Percentiles rank a stretch among this genome's conserved stretches.
Conservation (phyloP, 35 echinoderm and acorn worm genomes). For the Strongylocentrotus purpuratus region DNA sequence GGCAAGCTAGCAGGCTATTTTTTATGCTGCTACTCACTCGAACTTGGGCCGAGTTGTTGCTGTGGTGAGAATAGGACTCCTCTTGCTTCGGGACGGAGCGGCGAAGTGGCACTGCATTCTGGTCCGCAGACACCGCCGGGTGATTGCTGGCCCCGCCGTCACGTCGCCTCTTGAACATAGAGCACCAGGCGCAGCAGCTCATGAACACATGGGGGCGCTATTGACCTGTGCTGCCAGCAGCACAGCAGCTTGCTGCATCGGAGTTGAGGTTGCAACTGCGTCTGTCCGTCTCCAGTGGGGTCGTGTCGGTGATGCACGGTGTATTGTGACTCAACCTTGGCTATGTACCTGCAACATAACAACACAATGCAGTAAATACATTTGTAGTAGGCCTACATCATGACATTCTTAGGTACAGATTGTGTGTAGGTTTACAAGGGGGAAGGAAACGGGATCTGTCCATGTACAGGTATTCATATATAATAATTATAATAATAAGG, state of each 20-base stretch:
- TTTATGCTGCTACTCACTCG: neutral
- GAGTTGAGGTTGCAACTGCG: neutral
- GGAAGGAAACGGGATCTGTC: too few species aligned
- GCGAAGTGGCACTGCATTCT: constrained; percentile 25
- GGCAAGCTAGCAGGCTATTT: neutral
- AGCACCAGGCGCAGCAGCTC: constrained; percentile 46
- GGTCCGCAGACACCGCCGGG: neutral
- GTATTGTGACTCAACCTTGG: neutral
- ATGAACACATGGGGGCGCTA: constrained; percentile 52
- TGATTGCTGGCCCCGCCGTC: constrained; percentile 33
- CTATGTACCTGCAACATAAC: neutral
- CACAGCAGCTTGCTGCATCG: neutral
- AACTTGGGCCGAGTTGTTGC: constrained; percentile 43
- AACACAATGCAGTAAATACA: too few species aligned
- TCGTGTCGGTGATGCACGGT: neutral
- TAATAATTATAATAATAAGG: too few species aligned
- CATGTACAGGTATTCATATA: too few species aligned
- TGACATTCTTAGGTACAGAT: too few species aligned
- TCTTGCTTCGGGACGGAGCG: neutral
- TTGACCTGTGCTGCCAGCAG: constrained; percentile 40
- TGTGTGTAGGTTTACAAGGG: too few species aligned
- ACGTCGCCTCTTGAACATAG: constrained; percentile 53
- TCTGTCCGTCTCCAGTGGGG: neutral
- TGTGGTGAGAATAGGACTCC: neutral
- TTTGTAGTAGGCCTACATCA: too few species aligned